Conservation (phyloP, 2,888 invertebrate species). For the Odiellus spinosus region DNA sequence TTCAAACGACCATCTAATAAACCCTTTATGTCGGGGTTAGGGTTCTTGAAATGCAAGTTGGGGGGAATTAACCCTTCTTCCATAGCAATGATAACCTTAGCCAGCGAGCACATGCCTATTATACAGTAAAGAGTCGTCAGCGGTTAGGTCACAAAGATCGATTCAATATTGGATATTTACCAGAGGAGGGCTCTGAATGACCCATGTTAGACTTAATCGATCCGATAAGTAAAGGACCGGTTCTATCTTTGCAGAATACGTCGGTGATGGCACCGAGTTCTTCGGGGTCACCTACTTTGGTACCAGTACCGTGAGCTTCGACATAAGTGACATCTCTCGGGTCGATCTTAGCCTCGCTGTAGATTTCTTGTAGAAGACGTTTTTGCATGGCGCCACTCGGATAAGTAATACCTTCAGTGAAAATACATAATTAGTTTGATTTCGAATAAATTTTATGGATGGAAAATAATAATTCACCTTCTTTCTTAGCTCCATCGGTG, state of each 20-base stretch:
- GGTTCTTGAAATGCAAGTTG: constrained; percentile 72
- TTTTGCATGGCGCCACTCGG: constrained; percentile 49
- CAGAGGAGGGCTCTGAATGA: constrained; percentile 58
- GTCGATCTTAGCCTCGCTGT: constrained; percentile 60
- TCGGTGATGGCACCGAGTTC: constrained; percentile 90
- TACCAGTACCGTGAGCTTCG: constrained; percentile 97
- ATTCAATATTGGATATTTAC: not conserved
- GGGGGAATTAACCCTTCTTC: constrained; percentile 72
- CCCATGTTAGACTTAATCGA: constrained; percentile 99
- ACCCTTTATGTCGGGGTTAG: constrained; percentile 84
- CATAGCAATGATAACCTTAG: constrained; percentile 84
- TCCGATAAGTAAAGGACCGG: constrained; percentile 68
- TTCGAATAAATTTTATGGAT: too few species aligned
- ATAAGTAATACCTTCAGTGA: constrained; percentile 35
- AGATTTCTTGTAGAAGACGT: constrained; percentile 51
- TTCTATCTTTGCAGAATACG: constrained; percentile 67
- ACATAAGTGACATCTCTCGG: constrained; percentile 75
- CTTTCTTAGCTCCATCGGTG: constrained; percentile 36
- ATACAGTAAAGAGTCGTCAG: not conserved
- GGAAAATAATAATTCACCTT: too few species aligned
- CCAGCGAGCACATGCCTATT: constrained; percentile 66
- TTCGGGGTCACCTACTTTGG: constrained; percentile 95
- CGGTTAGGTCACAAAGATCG: too few species aligned
- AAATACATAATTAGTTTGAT: too few species aligned
- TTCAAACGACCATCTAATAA: constrained; percentile 73